Conservation (phyloP, 2,113 vertebrate species). For the Pterophyllum scalare region DNA sequence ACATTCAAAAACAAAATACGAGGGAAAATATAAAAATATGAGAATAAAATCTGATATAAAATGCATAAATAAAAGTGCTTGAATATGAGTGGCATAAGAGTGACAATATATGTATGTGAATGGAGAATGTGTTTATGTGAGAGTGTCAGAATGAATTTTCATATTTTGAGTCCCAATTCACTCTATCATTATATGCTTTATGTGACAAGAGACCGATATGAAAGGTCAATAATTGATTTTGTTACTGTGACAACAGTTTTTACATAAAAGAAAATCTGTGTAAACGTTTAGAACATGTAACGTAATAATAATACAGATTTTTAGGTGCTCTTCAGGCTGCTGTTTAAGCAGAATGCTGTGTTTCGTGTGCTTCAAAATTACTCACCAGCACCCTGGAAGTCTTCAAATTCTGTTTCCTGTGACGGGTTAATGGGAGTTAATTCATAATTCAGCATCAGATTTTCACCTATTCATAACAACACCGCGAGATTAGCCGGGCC, state of each 20-base stretch:
- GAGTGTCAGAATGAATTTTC: background rate
- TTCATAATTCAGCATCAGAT: background rate
- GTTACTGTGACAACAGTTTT: background rate
- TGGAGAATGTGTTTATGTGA: fast-evolving
- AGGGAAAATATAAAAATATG: background rate
- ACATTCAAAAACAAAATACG: background rate
- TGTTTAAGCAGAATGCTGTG: background rate
- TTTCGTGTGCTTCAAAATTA: background rate
- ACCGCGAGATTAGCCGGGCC: background rate
- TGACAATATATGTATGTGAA: fast-evolving
- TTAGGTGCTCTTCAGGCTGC: background rate
- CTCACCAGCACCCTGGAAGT: background rate
- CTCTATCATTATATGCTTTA: background rate
- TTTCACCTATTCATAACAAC: background rate
- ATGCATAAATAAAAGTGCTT: background rate
- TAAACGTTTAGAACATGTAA: background rate
- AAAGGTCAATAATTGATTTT: background rate
- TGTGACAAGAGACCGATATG: background rate
- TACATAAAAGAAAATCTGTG: background rate
- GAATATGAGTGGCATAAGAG: background rate
- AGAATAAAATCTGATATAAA: background rate
- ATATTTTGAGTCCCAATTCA: background rate
- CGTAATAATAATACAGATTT: background rate
- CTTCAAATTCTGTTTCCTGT: background rate
- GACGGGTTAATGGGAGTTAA: background rate